Evolutionary conservation across 2,113 vertebrate species (phyloP).

Genomic region (Callithrix jacchus): DNA sequence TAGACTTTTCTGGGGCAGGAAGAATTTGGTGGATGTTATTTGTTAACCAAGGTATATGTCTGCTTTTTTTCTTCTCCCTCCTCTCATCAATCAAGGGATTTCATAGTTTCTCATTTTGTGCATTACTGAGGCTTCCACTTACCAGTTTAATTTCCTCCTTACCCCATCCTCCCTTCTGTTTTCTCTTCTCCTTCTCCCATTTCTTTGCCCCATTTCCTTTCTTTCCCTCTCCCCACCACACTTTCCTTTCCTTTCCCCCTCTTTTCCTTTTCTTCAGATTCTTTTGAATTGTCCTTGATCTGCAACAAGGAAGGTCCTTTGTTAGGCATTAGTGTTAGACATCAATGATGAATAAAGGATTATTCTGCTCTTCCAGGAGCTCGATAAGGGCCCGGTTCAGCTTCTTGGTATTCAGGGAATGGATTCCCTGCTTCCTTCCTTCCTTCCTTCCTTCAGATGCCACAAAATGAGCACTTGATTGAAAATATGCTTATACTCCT

Average conservation of each 20-base stretch:
- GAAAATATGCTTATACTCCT: background rate
- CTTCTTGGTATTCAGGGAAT: background rate
- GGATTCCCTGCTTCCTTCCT: background rate
- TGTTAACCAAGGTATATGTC: background rate
- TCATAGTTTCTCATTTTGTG: background rate
- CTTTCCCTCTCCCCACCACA: background rate
- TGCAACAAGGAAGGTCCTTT: background rate
- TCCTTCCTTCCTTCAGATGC: background rate
- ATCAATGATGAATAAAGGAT: background rate
- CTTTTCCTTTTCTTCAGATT: background rate
- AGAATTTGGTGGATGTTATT: background rate
- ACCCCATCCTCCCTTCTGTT: background rate
- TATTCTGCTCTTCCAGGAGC: background rate
- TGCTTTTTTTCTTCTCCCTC: background rate
- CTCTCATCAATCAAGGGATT: background rate
- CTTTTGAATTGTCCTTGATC: background rate
- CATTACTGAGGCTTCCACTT: background rate
- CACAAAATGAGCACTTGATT: background rate
- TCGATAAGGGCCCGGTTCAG: too few relatives aligned
- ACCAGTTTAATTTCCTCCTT: background rate
- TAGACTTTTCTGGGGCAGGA: background rate
- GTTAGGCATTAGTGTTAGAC: background rate
- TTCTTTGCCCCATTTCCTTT: background rate
- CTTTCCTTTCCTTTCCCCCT: background rate
- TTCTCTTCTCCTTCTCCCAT: rapidly evolving